These are phyloP conservation scores for Pseudochirops cupreus DNA, from an alignment of 2,797 vertebrate genomes.

Conservation along the genomic window DNA sequence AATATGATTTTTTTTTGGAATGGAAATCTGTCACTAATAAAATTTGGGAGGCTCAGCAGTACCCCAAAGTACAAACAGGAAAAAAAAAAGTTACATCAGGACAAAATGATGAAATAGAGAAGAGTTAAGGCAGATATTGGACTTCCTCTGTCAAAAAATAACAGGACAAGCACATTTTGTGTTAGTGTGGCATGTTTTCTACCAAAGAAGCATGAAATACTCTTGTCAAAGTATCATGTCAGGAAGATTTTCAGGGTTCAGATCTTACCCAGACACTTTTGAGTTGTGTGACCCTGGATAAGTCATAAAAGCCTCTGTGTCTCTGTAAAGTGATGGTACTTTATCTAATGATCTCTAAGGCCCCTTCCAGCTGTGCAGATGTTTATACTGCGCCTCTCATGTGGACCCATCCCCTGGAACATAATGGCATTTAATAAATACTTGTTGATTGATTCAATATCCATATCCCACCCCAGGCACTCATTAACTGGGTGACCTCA, in stretches of 20 bases:
- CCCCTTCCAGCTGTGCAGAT: neutral
- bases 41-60: neutral
- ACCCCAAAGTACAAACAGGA: neutral
- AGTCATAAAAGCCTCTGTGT: neutral
- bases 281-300: neutral
- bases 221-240: neutral
- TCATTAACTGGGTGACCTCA: neutral
- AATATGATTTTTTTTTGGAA: slow-evolving; percentile 24
- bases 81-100: neutral
- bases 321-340: neutral
- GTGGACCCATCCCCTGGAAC: neutral
- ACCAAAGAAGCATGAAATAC: neutral
- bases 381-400: neutral
- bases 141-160: neutral
- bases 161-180: neutral
- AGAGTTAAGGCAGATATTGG: neutral
- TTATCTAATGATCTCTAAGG: neutral
- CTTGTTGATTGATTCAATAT: neutral
- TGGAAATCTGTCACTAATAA: neutral
- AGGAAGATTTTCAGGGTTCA: neutral
- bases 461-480: neutral
- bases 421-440: neutral
- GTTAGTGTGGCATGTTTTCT: neutral
- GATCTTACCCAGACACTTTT: neutral
- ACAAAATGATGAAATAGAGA: neutral